These are phyloP conservation scores for Rhagologus leucostigma DNA, from an alignment of 2,113 vertebrate species.

Conservation along the genomic window DNA sequence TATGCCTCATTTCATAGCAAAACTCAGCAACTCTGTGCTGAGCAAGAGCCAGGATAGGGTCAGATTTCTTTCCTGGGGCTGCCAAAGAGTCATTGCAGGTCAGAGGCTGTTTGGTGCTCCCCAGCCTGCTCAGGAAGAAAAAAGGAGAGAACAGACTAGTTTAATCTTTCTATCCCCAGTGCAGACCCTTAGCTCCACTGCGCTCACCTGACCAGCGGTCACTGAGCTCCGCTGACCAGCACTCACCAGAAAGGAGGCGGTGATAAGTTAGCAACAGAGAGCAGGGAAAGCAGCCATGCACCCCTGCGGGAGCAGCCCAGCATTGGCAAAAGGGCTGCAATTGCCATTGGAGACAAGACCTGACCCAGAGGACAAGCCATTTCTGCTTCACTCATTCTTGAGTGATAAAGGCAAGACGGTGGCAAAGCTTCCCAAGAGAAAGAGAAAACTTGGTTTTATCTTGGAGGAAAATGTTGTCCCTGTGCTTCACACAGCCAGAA, in stretches of 20 bases:
- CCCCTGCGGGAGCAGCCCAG: background rate
- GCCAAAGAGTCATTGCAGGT: background rate
- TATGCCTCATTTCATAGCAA: background rate
- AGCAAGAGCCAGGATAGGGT: background rate
- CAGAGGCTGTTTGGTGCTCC: background rate
- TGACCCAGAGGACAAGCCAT: background rate
- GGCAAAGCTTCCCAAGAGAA: background rate
- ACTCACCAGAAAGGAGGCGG: background rate
- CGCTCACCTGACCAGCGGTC: background rate
- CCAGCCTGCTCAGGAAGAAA: background rate
- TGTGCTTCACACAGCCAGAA: background rate
- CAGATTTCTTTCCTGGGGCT: background rate
- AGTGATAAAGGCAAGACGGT: background rate
- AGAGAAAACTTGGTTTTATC: background rate
- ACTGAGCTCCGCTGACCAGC: background rate
- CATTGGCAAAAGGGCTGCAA: background rate
- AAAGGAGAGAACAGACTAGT: background rate
- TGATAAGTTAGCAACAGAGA: background rate
- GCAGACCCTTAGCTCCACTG: background rate
- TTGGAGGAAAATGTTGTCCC: background rate
- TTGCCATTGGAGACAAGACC: rapidly evolving
- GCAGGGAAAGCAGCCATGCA: background rate
- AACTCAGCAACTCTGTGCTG: background rate
- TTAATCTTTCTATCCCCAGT: background rate
- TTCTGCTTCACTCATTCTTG: background rate